Percentiles rank a stretch among this genome's conserved stretches.
phyloP scores from a whole-genome alignment of 2,797 vertebrate species.

The Platalea minor region DNA sequence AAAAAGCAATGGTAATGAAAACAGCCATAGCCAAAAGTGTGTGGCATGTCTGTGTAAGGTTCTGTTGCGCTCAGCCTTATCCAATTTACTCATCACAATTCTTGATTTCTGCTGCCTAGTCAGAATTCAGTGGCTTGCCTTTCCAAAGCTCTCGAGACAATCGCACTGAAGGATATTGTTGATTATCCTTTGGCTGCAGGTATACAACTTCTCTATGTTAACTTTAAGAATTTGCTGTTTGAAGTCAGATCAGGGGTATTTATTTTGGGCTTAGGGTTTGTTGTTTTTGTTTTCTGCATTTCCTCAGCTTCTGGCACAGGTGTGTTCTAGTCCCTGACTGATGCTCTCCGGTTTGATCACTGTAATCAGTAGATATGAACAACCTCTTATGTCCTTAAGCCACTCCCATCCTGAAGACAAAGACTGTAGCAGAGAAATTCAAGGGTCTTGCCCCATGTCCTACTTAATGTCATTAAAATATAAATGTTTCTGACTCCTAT shows the following conservation, averaged over 20 bases:
- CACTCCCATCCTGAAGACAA: not conserved
- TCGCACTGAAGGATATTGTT: not conserved
- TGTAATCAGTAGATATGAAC: not conserved
- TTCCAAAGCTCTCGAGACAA: not conserved
- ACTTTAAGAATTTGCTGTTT: not conserved
- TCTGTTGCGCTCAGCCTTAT: not conserved
- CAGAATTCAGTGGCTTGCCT: not conserved
- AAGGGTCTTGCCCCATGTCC: not conserved
- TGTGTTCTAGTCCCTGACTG: not conserved
- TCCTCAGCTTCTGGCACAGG: not conserved
- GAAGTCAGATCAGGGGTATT: not conserved
- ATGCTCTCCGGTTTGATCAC: not conserved
- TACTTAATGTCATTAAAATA: not conserved
- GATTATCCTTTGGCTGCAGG: not conserved
- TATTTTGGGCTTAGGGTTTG: not conserved
- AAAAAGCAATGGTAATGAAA: not conserved
- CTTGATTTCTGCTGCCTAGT: not conserved
- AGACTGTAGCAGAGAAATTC: not conserved
- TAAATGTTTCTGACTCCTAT: not conserved
- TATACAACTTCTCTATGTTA: not conserved
- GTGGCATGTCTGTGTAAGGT: not conserved
- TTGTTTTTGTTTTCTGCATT: not conserved
- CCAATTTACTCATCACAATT: not conserved
- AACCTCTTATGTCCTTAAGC: not conserved
- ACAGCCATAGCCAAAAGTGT: not conserved